A percentile compares a stretch with the other conserved stretches of the same genome.
Evolutionary conservation across 2,888 invertebrate species (phyloP).

Genomic region (Auanema sp.): DNA sequence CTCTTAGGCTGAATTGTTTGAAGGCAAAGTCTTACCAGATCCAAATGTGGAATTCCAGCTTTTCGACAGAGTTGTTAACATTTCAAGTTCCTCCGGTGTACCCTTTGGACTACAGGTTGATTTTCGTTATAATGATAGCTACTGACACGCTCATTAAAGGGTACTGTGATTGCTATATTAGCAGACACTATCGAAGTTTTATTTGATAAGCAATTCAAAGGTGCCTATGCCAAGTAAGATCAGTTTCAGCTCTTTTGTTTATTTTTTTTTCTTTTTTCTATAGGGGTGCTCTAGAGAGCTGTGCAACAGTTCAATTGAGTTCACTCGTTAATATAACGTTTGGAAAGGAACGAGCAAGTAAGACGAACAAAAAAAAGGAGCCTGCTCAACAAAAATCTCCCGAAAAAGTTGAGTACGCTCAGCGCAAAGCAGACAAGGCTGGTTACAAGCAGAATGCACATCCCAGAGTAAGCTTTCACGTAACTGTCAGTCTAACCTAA

Average conservation of each 20-base stretch:
- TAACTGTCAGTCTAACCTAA: too few relatives aligned
- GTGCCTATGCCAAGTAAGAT: slow-evolving; percentile 71
- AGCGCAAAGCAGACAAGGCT: neutral
- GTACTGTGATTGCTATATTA: slow-evolving; percentile 75
- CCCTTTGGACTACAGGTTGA: neutral
- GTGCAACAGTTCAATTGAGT: slow-evolving; percentile 28
- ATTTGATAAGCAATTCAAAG: slow-evolving; percentile 78
- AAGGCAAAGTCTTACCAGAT: slow-evolving; percentile 72
- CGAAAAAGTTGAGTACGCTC: neutral
- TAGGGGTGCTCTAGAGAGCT: slow-evolving; percentile 17
- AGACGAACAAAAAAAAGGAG: slow-evolving; percentile 9
- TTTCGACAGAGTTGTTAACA: slow-evolving; percentile 79
- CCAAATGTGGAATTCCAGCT: slow-evolving; percentile 73
- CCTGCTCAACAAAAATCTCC: neutral
- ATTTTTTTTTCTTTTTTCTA: neutral
- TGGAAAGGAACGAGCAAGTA: slow-evolving; percentile 28
- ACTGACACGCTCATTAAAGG: slow-evolving; percentile 74
- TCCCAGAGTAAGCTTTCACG: neutral
- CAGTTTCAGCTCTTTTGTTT: neutral
- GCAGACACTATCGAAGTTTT: slow-evolving; percentile 74
- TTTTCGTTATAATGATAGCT: slow-evolving; percentile 69
- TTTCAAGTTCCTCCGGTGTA: neutral
- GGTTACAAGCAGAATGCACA: slow-evolving; percentile 11
- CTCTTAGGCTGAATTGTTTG: slow-evolving; percentile 40
- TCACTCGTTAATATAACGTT: slow-evolving; percentile 39